These are phyloP conservation scores for Oxyura jamaicensis DNA, from an alignment of 2,113 vertebrate species.

Conservation along the genomic window DNA sequence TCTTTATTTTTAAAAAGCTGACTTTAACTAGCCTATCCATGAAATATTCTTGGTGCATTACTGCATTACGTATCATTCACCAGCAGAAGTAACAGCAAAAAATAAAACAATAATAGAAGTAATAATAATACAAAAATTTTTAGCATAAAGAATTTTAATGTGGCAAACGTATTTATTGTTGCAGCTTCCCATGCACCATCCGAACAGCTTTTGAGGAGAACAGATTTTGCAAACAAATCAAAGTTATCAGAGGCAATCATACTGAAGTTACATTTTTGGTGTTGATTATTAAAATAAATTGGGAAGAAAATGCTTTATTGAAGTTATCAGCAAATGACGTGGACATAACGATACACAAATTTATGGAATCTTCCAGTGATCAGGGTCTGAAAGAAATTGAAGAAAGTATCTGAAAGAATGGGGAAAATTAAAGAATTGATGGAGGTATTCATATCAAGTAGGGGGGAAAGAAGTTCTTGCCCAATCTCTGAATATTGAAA, in stretches of 20 bases:
- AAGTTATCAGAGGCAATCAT: not conserved
- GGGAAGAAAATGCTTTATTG: not conserved
- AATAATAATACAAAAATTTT: not conserved
- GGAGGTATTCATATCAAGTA: not conserved
- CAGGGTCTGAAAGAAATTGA: not conserved
- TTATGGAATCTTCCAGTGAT: not conserved
- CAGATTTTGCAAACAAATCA: not conserved
- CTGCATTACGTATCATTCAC: not conserved
- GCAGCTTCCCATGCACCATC: not conserved
- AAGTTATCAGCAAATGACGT: not conserved
- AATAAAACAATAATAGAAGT: not conserved
- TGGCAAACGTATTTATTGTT: not conserved
- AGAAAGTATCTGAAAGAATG: not conserved
- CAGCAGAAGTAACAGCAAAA: not conserved
- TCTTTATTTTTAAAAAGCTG: not conserved
- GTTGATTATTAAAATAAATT: not conserved
- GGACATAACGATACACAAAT: not conserved
- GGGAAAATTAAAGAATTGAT: not conserved
- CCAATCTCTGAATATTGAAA: not conserved
- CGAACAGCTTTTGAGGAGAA: not conserved
- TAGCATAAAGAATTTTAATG: not conserved
- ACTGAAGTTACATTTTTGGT: not conserved
- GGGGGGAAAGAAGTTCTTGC: not conserved
- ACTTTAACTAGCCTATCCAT: not conserved
- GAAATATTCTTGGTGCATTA: not conserved